These are phyloP conservation scores for Drosophila obscura DNA, from an alignment of 1,140 invertebrate species.

Conservation along the genomic window DNA sequence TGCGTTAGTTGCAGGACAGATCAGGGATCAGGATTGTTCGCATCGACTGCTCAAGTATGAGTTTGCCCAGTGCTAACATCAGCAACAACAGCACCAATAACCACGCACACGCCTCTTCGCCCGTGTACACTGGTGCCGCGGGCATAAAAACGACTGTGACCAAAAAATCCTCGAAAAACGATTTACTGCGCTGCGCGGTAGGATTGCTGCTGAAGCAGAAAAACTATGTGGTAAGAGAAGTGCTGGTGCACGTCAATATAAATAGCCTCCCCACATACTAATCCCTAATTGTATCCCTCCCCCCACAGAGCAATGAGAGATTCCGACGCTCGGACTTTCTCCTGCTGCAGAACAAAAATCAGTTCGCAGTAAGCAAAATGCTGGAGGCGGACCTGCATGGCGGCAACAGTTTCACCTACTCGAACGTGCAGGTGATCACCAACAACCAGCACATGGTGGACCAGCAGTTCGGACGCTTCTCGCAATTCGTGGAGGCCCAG, in stretches of 20 bases:
- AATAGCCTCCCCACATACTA: no score
- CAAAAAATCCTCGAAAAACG: conserved; percentile 72
- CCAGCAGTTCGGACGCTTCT: conserved; percentile 85
- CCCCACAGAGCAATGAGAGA: conserved; percentile 67
- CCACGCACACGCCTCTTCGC: conserved; percentile 43
- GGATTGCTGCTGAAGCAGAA: conserved; percentile 78
- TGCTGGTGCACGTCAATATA: background rate
- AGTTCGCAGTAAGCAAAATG: conserved; percentile 81
- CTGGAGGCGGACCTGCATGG: conserved; percentile 76
- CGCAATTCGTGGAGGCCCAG: conserved; percentile 76
- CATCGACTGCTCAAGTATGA: conserved; percentile 51
- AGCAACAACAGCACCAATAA: conserved; percentile 51
- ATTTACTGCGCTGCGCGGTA: conserved; percentile 76
- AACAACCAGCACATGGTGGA: conserved; percentile 86
- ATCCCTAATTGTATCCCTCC: background rate
- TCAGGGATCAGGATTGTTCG: conserved; percentile 59
- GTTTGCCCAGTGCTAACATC: conserved; percentile 64
- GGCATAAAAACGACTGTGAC: conserved; percentile 55
- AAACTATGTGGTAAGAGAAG: conserved; percentile 76
- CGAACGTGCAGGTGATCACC: conserved; percentile 85
- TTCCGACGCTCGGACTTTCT: conserved; percentile 80
- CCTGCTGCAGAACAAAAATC: conserved; percentile 75
- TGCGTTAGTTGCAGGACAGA: conserved; percentile 48
- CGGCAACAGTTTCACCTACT: conserved; percentile 79
- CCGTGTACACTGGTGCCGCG: conserved; percentile 23